Evolutionary conservation across 2,888 invertebrate species (phyloP).

Genomic region (Toxonevra muliebris): DNA sequence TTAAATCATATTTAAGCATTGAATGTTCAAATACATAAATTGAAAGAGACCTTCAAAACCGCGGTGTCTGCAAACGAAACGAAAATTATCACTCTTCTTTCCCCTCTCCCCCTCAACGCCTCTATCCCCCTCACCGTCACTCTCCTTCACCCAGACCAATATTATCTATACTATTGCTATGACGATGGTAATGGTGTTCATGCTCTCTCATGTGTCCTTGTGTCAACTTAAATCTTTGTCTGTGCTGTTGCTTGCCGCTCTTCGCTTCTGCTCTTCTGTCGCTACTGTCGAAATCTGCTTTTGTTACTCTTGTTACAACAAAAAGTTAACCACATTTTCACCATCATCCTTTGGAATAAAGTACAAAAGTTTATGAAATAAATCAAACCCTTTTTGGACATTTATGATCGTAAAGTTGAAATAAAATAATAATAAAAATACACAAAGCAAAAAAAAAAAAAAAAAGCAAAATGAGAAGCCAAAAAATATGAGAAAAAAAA

Average conservation of each 20-base stretch:
- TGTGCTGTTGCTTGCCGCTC: slow-evolving; percentile 5
- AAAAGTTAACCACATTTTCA: slow-evolving; percentile 42
- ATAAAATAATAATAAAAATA: slow-evolving; percentile 54
- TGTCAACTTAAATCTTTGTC: slow-evolving; percentile 46
- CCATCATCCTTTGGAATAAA: slow-evolving; percentile 43
- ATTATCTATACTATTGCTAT: no score
- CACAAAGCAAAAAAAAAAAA: slow-evolving; percentile 42
- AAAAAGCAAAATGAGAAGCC: background rate
- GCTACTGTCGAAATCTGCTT: slow-evolving; percentile 40
- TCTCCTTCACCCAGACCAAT: no score
- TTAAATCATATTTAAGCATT: no score
- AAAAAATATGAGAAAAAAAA: no score
- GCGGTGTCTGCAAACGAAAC: no score
- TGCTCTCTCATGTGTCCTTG: slow-evolving; percentile 33
- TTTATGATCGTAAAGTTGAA: slow-evolving; percentile 65
- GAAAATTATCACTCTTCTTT: no score
- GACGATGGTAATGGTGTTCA: no score
- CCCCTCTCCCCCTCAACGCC: no score
- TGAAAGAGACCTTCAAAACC: no score
- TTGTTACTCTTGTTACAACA: slow-evolving; percentile 30
- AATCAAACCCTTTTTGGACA: slow-evolving; percentile 65
- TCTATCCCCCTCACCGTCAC: no score
- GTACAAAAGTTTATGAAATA: slow-evolving; percentile 58
- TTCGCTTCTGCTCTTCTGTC: slow-evolving; percentile 24
- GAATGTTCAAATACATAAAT: no score